Percentiles rank a stretch among this genome's conserved stretches.
Conservation (phyloP, 2,797 vertebrate species). For the Uromys caudimaculatus region DNA sequence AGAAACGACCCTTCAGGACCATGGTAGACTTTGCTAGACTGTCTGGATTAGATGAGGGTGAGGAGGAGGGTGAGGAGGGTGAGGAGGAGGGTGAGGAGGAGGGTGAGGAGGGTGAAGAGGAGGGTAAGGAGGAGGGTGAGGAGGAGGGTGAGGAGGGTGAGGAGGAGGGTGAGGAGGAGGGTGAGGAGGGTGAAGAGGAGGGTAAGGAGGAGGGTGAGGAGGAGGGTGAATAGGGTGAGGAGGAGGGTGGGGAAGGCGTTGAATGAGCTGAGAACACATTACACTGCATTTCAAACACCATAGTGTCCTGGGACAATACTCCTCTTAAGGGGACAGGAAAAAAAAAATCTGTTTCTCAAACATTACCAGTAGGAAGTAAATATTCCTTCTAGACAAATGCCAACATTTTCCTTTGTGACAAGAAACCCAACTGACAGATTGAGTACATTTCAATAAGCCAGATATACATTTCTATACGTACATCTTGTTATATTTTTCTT, state of each 20-base stretch:
- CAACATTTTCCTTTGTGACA: constrained; percentile 53
- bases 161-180: no score
- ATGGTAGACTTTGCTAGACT: background rate
- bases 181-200: no score
- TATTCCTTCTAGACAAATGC: constrained; percentile 37
- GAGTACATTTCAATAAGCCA: constrained; percentile 15
- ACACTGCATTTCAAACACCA: background rate
- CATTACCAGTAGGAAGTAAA: constrained; percentile 27
- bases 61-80: background rate
- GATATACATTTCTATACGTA: constrained; percentile 53
- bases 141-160: no score
- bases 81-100: background rate
- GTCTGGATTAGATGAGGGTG: background rate
- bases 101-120: no score
- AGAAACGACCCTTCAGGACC: background rate
- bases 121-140: background rate
- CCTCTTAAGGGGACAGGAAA: background rate
- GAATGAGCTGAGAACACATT: background rate
- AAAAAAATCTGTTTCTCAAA: constrained; percentile 19
- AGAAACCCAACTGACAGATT: constrained; percentile 2
- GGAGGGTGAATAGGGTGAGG: no score
- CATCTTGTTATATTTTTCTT: constrained; percentile 43
- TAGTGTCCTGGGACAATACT: background rate
- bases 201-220: no score
- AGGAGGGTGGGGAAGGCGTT: background rate